Evolutionary conservation across 2,113 vertebrate genomes (phyloP).

Genomic region (Manacus vitellinus): DNA sequence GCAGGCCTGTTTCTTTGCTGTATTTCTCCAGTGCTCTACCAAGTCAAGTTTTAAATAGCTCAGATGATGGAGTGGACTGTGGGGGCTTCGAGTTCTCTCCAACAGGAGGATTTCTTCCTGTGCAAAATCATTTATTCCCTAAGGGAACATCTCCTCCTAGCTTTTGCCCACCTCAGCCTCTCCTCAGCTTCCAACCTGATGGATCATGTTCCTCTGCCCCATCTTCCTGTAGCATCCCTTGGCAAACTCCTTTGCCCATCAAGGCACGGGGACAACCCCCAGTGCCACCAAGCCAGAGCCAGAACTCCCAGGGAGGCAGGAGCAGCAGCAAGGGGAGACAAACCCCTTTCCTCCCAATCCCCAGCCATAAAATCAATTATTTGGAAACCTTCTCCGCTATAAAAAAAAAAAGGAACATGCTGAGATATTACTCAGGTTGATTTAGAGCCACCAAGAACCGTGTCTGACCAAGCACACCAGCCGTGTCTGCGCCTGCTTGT

Average conservation of each 20-base stretch:
- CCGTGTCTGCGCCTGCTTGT: fast-evolving
- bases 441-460: background rate
- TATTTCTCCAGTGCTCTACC: background rate
- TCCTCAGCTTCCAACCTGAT: background rate
- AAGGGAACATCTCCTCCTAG: background rate
- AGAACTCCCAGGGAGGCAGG: background rate
- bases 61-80: background rate
- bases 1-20: background rate
- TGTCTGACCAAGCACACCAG: background rate
- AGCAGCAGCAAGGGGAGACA: background rate
- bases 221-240: fast-evolving
- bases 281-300: background rate
- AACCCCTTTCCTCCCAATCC: background rate
- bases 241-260: background rate
- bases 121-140: background rate
- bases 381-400: background rate
- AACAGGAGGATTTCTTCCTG: background rate
- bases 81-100: background rate
- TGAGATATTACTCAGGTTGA: background rate
- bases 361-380: background rate
- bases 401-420: background rate
- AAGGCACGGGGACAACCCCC: background rate
- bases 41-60: background rate
- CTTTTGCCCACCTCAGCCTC: background rate
- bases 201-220: background rate